A percentile compares a stretch with the other conserved stretches of the same genome.
Conservation (phyloP, 2,888 invertebrate species). For the Panopea generosa region DNA sequence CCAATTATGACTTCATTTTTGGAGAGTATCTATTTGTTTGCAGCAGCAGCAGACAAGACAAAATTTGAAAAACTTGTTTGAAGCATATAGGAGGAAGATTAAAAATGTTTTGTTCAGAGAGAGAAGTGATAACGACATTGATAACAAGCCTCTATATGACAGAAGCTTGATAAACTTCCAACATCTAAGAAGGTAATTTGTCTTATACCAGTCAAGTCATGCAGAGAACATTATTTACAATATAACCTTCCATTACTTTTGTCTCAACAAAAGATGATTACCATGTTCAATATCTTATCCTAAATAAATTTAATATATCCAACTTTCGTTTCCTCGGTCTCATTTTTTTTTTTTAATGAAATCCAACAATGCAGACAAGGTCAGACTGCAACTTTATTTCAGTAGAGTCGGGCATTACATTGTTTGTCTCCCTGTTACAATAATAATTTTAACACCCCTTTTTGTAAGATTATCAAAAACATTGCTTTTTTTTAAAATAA, state of each 20-base stretch:
- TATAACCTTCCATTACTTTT: neutral
- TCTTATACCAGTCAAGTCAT: conserved; percentile 49
- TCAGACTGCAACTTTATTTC: no score
- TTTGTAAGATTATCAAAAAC: no score
- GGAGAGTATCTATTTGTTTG: conserved; percentile 25
- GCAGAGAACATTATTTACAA: conserved; percentile 35
- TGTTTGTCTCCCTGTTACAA: no score
- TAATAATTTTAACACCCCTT: no score
- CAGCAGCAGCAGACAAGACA: conserved; percentile 6
- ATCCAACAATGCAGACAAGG: no score
- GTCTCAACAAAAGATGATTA: no score
- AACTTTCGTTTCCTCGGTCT: no score
- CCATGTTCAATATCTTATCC: no score
- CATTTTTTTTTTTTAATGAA: no score
- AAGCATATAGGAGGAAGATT: conserved; percentile 12
- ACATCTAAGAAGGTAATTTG: conserved; percentile 58
- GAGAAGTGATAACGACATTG: conserved; percentile 38
- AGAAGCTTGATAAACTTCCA: conserved; percentile 48
- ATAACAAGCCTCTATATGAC: conserved; percentile 58
- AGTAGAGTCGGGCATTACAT: no score
- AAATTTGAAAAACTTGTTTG: neutral
- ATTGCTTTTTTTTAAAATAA: no score
- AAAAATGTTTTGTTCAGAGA: conserved; percentile 47
- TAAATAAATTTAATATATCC: no score
- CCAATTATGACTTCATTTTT: conserved; percentile 35